phyloP scores from a whole-genome alignment of 2,113 vertebrate genomes.

The Bambusicola thoracicus region DNA sequence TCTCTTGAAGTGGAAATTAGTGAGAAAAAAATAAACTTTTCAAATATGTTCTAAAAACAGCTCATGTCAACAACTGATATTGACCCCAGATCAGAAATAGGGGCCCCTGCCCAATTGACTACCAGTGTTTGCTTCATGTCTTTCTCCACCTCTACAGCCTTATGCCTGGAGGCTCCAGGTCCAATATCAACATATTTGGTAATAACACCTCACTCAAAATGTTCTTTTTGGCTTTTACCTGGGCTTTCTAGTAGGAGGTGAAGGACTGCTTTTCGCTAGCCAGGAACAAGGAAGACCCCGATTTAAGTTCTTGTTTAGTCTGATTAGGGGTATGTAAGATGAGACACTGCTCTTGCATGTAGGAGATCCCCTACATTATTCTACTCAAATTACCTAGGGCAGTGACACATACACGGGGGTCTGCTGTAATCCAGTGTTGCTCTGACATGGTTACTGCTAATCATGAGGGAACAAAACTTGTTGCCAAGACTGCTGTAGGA shows the following conservation, averaged over 20 bases:
- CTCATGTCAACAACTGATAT: background rate
- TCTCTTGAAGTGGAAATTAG: background rate
- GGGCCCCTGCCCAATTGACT: background rate
- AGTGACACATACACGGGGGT: background rate
- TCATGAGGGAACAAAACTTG: background rate
- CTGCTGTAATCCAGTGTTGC: background rate
- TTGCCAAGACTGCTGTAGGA: background rate
- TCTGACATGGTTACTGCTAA: background rate
- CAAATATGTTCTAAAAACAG: background rate
- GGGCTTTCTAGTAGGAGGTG: background rate
- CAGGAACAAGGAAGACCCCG: background rate
- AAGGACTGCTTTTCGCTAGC: background rate
- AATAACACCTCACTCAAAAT: background rate
- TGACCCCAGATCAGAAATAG: background rate
- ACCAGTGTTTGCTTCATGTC: constrained; percentile 21
- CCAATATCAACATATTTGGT: background rate
- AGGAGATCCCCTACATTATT: background rate
- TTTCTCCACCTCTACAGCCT: constrained; percentile 2
- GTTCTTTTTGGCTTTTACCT: background rate
- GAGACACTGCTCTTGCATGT: background rate
- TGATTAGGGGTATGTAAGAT: background rate
- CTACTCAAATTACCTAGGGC: background rate
- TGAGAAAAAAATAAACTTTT: background rate
- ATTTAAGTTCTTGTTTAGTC: background rate
- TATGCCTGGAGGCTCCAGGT: background rate